Evolutionary conservation across 1,140 invertebrate species (phyloP), one percentile per base, ranked within the genome.

Genomic region (Arion vulgaris): DNA sequence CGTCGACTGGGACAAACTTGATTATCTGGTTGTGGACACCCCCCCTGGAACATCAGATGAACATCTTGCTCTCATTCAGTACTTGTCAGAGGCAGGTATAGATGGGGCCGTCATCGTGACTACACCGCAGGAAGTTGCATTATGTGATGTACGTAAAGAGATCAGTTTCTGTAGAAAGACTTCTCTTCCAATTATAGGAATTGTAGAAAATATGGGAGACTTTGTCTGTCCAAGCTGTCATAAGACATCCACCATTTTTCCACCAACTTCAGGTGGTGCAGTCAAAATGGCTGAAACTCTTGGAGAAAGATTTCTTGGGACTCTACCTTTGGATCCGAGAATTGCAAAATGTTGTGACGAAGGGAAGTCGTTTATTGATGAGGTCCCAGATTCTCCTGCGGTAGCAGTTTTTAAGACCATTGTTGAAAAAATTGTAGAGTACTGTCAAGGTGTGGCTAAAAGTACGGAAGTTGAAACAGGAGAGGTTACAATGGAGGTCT

Each of bases 11-110:
- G 95, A 96, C 84, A 95, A 97, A 71, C 93, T 99, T 32, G 98
- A 99, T 93, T 98, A 96, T 92, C 93, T 99, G 38, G 94, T 99
- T 28, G 97, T 99, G 85, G 98, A 99, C 92, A 99, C 98, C 71
- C 98, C 98, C 51, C 98, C 98, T 86, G 97, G 97, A 19, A 99
- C 98, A 17, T 98, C 97, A 0, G 98, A 99, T 93, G 98, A 99
- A 92, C 98, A 99, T 89, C 96, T 99, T 78, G 97, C 97, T 72
- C 95, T 98, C 2, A 96, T 97, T 93, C 96, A 98, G 84, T 92
- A 92, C 73, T 85, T 92, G 19, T 93, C 96, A 95, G 91, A 93
- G 28, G 84, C 89, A 5, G 78, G 85, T 17, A 93, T 95, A 36
- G 95, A 96, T 90, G 96, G 96, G 4, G 97, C 97, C 0, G 94